Percentiles rank a stretch among this genome's conserved stretches.
These are phyloP conservation scores for Vanessa cardui DNA, from an alignment of 2,888 invertebrate genomes.

Conservation along the genomic window DNA sequence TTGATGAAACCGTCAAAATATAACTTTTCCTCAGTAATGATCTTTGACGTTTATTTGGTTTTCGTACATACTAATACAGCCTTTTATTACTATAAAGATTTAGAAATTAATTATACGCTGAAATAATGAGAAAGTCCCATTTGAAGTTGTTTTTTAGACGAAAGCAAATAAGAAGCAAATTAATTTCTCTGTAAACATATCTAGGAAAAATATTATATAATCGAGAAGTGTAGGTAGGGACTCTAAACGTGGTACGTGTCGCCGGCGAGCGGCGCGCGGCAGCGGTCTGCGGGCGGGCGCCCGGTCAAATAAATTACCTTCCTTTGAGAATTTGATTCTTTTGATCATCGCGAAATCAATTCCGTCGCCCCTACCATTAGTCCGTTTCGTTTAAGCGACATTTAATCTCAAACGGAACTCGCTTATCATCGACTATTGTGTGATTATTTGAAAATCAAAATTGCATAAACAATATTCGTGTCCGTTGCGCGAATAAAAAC, in stretches of 20 bases:
- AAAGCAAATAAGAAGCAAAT: conserved; percentile 12
- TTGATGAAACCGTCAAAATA: too few species aligned
- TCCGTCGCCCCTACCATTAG: conserved; percentile 53
- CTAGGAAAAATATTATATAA: conserved; percentile 11
- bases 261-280: conserved; percentile 36
- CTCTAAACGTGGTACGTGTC: conserved; percentile 16
- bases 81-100: background rate
- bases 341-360: conserved; percentile 72
- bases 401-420: conserved; percentile 20
- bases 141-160: background rate
- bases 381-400: conserved; percentile 34
- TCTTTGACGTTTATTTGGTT: background rate
- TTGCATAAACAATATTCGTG: background rate
- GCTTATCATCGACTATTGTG: conserved; percentile 6
- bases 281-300: conserved; percentile 49
- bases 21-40: too few species aligned
- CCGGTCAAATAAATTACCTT: conserved; percentile 68
- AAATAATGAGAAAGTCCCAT: background rate
- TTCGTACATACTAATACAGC: background rate
- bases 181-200: conserved; percentile 7
- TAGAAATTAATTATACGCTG: background rate
- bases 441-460: background rate
- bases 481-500: background rate
- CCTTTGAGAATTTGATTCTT: conserved; percentile 71
- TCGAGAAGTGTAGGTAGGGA: conserved; percentile 18